Percentiles rank a stretch among this genome's conserved stretches.
These are phyloP conservation scores for Sebastes hubbsi DNA, from an alignment of 2,797 vertebrate genomes.

Conservation along the genomic window DNA sequence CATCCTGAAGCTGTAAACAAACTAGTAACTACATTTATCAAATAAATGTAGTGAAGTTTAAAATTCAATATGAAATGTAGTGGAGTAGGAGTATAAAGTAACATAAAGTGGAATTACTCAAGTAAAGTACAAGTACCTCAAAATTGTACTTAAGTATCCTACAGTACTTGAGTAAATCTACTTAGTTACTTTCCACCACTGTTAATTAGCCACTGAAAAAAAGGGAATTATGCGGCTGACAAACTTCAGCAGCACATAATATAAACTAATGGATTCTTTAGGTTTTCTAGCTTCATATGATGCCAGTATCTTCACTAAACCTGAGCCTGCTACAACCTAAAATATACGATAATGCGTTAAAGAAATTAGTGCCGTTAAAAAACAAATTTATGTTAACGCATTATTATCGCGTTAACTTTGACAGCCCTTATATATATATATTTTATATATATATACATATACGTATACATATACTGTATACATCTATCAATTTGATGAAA, in stretches of 20 bases:
- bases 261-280: rapidly evolving
- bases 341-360: too few relatives aligned
- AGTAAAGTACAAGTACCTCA: not conserved
- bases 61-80: not conserved
- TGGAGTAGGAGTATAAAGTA: not conserved
- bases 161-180: not conserved
- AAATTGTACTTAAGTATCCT: not conserved
- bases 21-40: too few relatives aligned
- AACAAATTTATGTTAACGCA: too few relatives aligned
- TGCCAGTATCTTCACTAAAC: too few relatives aligned
- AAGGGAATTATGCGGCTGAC: not conserved
- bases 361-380: too few relatives aligned
- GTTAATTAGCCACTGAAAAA: not conserved
- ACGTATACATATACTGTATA: too few relatives aligned
- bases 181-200: not conserved
- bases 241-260: not conserved
- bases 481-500: not conserved
- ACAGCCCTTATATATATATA: too few relatives aligned
- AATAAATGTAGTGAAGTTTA: not conserved
- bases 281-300: too few relatives aligned
- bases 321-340: rapidly evolving
- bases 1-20: not conserved
- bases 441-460: too few relatives aligned
- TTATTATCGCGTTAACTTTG: too few relatives aligned
- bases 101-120: not conserved